A percentile compares a stretch with the other conserved stretches of the same genome.
Evolutionary conservation across 2,113 vertebrate genomes (phyloP).

Genomic region (Empidonax alnorum): DNA sequence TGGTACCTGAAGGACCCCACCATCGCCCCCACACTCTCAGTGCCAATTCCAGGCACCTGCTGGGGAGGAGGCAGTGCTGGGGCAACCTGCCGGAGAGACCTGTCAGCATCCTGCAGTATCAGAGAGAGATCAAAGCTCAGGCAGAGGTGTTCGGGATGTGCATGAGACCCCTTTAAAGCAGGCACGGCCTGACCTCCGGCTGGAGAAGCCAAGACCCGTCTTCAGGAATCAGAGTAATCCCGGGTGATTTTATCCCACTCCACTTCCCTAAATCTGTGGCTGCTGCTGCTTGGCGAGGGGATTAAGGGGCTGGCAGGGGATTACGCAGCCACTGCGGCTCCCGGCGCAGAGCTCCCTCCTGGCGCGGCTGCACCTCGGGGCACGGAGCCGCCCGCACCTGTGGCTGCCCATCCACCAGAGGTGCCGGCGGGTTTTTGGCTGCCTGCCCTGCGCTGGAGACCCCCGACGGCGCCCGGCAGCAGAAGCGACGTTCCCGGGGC

Average conservation of each 20-base stretch:
- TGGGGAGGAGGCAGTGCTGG: background rate
- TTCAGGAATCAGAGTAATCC: constrained; percentile 87
- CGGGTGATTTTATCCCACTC: constrained; percentile 79
- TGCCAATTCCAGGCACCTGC: rapidly evolving
- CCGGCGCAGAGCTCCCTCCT: background rate
- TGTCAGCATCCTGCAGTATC: background rate
- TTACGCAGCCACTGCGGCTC: constrained; percentile 43
- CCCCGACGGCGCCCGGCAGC: background rate
- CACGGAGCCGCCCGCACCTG: rapidly evolving
- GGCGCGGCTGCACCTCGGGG: background rate
- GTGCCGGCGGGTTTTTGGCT: rapidly evolving
- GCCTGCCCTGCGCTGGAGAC: rapidly evolving
- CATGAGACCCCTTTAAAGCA: constrained; percentile 24
- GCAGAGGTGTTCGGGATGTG: too few relatives aligned
- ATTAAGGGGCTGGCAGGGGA: constrained; percentile 64
- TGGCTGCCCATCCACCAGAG: rapidly evolving
- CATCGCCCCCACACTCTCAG: rapidly evolving
- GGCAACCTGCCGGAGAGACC: background rate
- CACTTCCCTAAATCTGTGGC: constrained; percentile 67
- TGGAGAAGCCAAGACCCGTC: constrained; percentile 71
- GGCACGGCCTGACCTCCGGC: constrained; percentile 32
- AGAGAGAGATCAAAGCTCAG: background rate
- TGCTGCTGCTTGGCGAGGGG: constrained; percentile 57
- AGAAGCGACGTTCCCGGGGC: background rate
- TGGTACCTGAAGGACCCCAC: background rate